A percentile compares a stretch with the other conserved stretches of the same genome.
Evolutionary conservation across 64 coral and sea anemone species (phyloP).

Genomic region (Pocillopora verrucosa): DNA sequence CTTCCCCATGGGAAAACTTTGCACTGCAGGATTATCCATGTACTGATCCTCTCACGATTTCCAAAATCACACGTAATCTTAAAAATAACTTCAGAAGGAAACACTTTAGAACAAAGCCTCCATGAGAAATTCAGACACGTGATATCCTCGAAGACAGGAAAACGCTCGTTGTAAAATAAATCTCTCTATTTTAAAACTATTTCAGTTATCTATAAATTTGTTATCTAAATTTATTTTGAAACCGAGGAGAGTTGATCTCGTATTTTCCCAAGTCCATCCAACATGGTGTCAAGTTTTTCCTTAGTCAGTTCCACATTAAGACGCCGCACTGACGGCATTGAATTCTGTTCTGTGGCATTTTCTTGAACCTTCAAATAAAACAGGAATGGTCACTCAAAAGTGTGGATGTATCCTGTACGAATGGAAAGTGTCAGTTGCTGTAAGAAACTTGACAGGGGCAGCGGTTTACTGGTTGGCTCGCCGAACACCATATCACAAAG

Average conservation of each 20-base stretch:
- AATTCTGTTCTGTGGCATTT: conserved; percentile 49
- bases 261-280: conserved; percentile 96
- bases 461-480: too few relatives aligned
- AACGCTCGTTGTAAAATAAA: background rate
- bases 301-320: conserved; percentile 97
- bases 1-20: too few relatives aligned
- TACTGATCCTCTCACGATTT: too few relatives aligned
- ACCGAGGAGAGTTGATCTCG: conserved; percentile 94
- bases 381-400: background rate
- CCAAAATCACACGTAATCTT: too few relatives aligned
- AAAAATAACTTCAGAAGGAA: too few relatives aligned
- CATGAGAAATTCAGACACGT: too few relatives aligned
- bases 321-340: conserved; percentile 72
- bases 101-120: too few relatives aligned
- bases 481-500: too few relatives aligned
- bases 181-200: conserved; percentile 11
- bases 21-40: too few relatives aligned
- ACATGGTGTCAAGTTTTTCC: conserved; percentile 95
- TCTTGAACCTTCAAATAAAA: conserved; percentile 68
- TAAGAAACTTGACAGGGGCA: too few relatives aligned
- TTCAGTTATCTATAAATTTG: background rate
- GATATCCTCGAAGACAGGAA: too few relatives aligned
- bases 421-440: too few relatives aligned
- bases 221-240: conserved; percentile 51
- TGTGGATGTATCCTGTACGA: background rate